Evolutionary conservation across 2,888 invertebrate genomes (phyloP).

Genomic region (Trissoscelio sp.): DNA sequence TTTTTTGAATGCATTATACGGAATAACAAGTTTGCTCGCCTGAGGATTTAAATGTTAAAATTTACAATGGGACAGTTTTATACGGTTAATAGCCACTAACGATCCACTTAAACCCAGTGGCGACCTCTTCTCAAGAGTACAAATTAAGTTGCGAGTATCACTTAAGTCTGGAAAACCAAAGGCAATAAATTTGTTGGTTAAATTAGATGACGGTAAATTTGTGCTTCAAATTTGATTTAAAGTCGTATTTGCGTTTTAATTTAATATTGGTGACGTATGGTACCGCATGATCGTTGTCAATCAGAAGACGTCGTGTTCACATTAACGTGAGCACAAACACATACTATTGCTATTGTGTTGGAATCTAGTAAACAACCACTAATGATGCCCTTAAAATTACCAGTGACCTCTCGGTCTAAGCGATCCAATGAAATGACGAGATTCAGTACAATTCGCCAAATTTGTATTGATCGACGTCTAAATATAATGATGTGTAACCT

Average conservation of each 20-base stretch:
- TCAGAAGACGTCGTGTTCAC: constrained; percentile 16
- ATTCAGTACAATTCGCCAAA: constrained; percentile 18
- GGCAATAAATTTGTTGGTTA: constrained; percentile 32
- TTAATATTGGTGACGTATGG: background rate
- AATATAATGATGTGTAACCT: constrained; percentile 11
- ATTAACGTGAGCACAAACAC: constrained; percentile 18
- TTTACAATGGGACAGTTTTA: constrained; percentile 37
- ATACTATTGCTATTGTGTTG: constrained; percentile 14
- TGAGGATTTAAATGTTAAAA: constrained; percentile 25
- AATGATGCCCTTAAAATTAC: constrained; percentile 56
- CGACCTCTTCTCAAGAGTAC: constrained; percentile 32
- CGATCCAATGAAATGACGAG: constrained; percentile 21
- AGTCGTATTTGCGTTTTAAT: background rate
- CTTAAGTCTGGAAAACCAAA: constrained; percentile 25
- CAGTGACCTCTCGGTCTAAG: constrained; percentile 35
- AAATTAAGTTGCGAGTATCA: constrained; percentile 45
- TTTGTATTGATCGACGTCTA: constrained; percentile 10
- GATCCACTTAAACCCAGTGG: constrained; percentile 50
- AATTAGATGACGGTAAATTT: background rate
- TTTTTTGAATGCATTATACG: constrained; percentile 39
- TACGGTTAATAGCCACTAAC: constrained; percentile 53
- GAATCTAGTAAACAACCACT: constrained; percentile 54
- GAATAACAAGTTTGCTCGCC: background rate
- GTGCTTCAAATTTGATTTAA: no score
- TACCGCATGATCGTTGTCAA: constrained; percentile 1